These are phyloP conservation scores for Idaea aversata DNA, from an alignment of 2,888 invertebrate species.

Conservation along the genomic window DNA sequence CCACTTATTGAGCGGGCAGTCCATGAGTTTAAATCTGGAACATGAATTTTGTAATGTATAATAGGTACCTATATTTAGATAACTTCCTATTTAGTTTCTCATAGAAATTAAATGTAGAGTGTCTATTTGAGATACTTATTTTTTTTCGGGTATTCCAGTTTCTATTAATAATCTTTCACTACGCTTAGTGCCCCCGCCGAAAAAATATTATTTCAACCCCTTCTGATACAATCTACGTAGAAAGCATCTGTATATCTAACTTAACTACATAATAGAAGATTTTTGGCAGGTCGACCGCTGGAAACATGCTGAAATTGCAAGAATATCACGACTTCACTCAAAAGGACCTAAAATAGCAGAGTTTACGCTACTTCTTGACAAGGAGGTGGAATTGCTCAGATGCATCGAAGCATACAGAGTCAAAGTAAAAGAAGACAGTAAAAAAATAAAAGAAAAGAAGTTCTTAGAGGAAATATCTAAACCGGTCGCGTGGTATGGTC, in stretches of 20 bases:
- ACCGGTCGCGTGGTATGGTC: constrained; percentile 88
- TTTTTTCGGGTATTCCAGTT: not conserved
- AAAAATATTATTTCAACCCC: too few relatives aligned
- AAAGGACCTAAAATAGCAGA: constrained; percentile 86
- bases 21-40: too few relatives aligned
- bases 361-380: constrained; percentile 85
- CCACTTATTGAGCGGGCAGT: too few relatives aligned
- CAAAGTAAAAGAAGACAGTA: constrained; percentile 80
- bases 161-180: not conserved
- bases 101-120: too few relatives aligned
- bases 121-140: not conserved
- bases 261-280: not conserved
- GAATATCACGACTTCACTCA: constrained; percentile 82
- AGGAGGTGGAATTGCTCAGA: constrained; percentile 85
- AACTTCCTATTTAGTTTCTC: too few relatives aligned
- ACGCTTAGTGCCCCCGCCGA: too few relatives aligned
- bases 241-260: not conserved
- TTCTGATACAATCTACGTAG: too few relatives aligned
- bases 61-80: too few relatives aligned
- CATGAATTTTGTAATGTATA: too few relatives aligned
- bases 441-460: constrained; percentile 80
- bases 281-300: constrained; percentile 81
- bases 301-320: constrained; percentile 82
- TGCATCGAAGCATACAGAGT: constrained; percentile 85
- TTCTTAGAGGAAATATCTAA: constrained; percentile 85